Base-by-base conservation (phyloP, 1,140 invertebrate species). In the Potamilus streckersoni region DNA sequence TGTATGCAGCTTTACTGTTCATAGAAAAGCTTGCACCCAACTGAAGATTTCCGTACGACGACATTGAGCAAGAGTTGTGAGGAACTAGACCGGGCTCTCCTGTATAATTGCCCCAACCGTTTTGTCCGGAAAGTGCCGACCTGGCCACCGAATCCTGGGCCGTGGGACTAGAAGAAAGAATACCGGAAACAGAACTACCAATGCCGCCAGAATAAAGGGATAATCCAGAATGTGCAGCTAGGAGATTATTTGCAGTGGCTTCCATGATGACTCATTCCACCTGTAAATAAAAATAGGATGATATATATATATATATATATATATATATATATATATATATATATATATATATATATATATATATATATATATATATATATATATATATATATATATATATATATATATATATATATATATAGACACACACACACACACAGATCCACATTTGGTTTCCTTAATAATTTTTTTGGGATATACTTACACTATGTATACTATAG, bases 1-100 rank as follows among this genome's bases (percentile, higher is more conserved):
- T 80, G 71, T 83, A 84, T 14, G 84, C 78, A 5, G 84, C 80
- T 74, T 88, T 88, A 61, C 81, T 83, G 79, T 86, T 88, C 83
- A 87, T 86, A n/a, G 85, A 80, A 70, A 87, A 87, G 2, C 84
- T 86, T 8, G 87, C 82, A 31, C 85, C 84, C 11, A 88, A 71
- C 61, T 84, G 85, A 20, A 86, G 78, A 75, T 87, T 88, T 20
- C 84, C 82, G 76, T 87, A 87, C 12, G 85, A 85, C n/a, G 85
- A 78, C 84, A 88, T 86, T 57, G 85, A 84, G 61, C 87, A 88
- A 56, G 84, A 86, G 69, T 87, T 87, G 74, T 86, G 85, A 15
- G 81, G 79, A 13, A 81, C 80, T 3, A 85, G 71, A 60, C 76
- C 71, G 1, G 57, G 31, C 58, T 72, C 68, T 31, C 78, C 75